These are phyloP conservation scores for Microtus montanus DNA, from an alignment of 2,113 vertebrate species.

Conservation along the genomic window DNA sequence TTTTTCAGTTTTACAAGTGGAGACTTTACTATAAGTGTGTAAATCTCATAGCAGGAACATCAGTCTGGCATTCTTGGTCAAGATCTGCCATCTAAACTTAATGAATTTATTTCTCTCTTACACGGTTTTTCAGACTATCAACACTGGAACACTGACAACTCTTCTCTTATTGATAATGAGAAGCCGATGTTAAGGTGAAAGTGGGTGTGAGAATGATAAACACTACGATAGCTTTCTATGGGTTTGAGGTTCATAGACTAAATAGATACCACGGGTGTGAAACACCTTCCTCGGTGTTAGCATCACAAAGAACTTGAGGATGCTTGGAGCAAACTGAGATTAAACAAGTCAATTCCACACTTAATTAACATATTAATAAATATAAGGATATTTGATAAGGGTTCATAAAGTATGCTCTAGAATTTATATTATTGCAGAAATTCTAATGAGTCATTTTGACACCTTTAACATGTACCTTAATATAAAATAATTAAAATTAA, in stretches of 20 bases:
- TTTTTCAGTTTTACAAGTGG: neutral
- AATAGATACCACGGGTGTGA: neutral
- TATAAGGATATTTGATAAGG: neutral
- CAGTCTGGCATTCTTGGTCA: neutral
- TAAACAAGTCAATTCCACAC: neutral
- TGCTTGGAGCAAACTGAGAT: neutral
- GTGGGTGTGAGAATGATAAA: neutral
- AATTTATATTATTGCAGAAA: conserved; percentile 11
- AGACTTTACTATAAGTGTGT: neutral
- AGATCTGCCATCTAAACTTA: neutral
- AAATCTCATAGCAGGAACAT: neutral
- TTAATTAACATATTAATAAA: neutral
- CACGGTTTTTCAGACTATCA: neutral
- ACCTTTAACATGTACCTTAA: neutral
- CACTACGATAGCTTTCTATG: neutral
- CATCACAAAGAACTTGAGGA: neutral
- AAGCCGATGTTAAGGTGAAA: neutral
- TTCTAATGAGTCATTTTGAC: neutral
- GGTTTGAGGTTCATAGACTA: neutral
- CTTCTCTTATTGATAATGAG: neutral
- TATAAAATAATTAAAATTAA: neutral
- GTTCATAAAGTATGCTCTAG: neutral
- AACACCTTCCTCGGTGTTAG: fast-evolving
- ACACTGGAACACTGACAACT: neutral
- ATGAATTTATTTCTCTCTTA: neutral